Conservation (phyloP, 2,797 vertebrate species). For the Dicrostonyx torquatus region DNA sequence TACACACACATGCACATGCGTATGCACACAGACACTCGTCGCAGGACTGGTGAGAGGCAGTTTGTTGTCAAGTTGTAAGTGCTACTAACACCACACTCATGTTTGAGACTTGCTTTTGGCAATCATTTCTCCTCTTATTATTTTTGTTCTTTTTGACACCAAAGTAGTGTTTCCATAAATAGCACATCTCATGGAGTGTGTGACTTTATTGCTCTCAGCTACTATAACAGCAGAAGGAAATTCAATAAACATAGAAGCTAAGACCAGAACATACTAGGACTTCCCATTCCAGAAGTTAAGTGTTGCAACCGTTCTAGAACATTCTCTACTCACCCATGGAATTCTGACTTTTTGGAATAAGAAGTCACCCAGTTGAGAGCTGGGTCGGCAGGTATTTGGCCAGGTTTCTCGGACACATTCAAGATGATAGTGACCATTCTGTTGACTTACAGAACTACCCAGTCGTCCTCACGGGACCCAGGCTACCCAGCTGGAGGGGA, state of each 20-base stretch:
- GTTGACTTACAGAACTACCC: conserved; percentile 76
- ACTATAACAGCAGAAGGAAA: conserved; percentile 77
- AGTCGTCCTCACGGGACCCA: conserved; percentile 70
- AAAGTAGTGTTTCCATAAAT: conserved; percentile 80
- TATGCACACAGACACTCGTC: too few species aligned
- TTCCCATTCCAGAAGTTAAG: neutral
- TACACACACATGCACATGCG: fast-evolving
- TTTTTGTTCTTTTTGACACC: conserved; percentile 67
- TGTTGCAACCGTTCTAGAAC: neutral
- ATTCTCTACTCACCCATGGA: conserved; percentile 50
- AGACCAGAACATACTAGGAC: conserved; percentile 10
- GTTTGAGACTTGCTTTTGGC: conserved; percentile 59
- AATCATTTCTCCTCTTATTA: conserved; percentile 61
- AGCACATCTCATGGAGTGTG: conserved; percentile 82
- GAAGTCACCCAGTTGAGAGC: neutral
- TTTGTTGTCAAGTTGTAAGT: neutral
- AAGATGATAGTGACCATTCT: conserved; percentile 43
- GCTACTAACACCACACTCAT: neutral
- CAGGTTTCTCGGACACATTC: neutral
- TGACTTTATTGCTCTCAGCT: conserved; percentile 82
- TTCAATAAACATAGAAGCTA: conserved; percentile 80
- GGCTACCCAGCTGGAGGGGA: conserved; percentile 70
- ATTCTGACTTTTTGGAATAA: neutral
- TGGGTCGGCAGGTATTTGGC: too few species aligned
- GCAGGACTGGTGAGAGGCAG: neutral